Conservation (phyloP, 2,797 vertebrate species). For the Propithecus deckenii region DNA sequence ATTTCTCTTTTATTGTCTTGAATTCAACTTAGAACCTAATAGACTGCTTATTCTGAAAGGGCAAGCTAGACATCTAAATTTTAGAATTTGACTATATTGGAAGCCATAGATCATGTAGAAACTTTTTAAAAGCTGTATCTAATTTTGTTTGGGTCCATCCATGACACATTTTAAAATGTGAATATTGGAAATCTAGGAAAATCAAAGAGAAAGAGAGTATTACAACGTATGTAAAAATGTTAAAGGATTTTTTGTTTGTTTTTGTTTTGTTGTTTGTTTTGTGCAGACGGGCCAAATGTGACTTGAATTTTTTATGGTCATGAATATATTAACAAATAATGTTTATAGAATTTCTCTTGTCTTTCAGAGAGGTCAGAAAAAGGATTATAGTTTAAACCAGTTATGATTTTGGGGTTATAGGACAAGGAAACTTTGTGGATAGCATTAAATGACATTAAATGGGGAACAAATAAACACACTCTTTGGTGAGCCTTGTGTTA, state of each 20-base stretch:
- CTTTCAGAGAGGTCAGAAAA: constrained; percentile 6
- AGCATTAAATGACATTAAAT: neutral
- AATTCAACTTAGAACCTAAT: neutral
- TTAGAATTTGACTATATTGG: neutral
- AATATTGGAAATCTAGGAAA: neutral
- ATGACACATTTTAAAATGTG: constrained; percentile 10
- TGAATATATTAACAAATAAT: constrained; percentile 18
- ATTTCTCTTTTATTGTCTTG: neutral
- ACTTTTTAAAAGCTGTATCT: neutral
- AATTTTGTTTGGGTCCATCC: constrained; percentile 15
- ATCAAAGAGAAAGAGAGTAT: constrained; percentile 28
- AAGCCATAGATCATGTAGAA: neutral
- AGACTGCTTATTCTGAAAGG: constrained; percentile 38
- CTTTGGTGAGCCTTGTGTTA: neutral
- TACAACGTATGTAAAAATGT: constrained; percentile 1
- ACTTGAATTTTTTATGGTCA: constrained; percentile 27
- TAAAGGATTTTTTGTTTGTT: neutral
- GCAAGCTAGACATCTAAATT: constrained; percentile 6
- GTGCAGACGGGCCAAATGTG: neutral
- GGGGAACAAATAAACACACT: neutral
- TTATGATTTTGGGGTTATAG: neutral
- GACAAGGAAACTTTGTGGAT: neutral
- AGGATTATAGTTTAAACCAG: neutral
- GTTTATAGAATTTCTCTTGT: constrained; percentile 33
- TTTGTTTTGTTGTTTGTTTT: neutral